A percentile compares a stretch with the other conserved stretches of the same genome.
Conservation (phyloP, 2,113 vertebrate species). For the Cyanoliseus patagonus region DNA sequence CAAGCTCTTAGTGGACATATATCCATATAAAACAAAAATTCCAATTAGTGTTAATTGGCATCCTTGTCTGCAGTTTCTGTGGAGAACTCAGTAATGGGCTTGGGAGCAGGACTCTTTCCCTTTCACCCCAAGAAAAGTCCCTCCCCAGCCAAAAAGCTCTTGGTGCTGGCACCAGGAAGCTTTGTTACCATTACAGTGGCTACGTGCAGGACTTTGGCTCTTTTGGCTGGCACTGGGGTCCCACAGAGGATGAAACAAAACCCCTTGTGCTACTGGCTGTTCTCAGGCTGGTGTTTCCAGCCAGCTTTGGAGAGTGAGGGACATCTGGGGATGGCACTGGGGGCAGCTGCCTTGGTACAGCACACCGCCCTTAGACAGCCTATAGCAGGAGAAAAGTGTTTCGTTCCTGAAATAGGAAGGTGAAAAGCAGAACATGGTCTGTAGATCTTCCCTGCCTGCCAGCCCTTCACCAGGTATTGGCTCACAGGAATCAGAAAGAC, state of each 20-base stretch:
- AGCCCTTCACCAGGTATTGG: background rate
- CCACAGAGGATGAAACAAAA: background rate
- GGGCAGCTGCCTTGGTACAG: background rate
- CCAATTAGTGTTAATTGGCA: constrained; percentile 50
- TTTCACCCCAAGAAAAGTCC: constrained; percentile 23
- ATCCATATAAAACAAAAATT: constrained; percentile 17
- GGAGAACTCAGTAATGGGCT: constrained; percentile 41
- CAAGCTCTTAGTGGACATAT: constrained; percentile 5
- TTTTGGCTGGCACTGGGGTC: background rate
- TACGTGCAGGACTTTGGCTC: background rate
- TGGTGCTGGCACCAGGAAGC: background rate
- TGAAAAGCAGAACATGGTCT: background rate
- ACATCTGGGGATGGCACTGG: background rate
- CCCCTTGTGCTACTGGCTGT: background rate
- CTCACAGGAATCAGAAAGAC: background rate
- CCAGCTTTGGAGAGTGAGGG: background rate
- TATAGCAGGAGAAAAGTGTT: background rate
- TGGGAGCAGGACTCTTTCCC: constrained; percentile 31
- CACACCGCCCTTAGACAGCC: background rate
- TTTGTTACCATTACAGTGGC: background rate
- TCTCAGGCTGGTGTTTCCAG: background rate
- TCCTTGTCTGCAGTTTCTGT: constrained; percentile 28
- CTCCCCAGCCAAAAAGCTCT: background rate
- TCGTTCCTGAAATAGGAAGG: background rate
- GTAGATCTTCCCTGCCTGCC: background rate